A percentile compares a stretch with the other conserved stretches of the same genome.
Conservation (phyloP, 2,113 vertebrate genomes). For the Drymodes brunneopygia region DNA sequence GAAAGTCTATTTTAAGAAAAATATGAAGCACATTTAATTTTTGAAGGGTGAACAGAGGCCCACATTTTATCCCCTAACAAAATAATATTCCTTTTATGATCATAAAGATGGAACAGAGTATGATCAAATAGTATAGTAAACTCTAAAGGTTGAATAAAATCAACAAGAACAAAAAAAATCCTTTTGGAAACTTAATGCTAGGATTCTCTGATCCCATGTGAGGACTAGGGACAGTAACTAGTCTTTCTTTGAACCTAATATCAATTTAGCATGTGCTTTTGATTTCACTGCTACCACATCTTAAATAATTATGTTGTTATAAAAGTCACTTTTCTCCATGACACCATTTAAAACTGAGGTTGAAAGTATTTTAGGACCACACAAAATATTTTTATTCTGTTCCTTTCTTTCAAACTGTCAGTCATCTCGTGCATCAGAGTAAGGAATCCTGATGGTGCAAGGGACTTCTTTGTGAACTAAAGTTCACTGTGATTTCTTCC, state of each 20-base stretch:
- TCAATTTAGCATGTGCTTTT: neutral
- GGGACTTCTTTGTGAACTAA: neutral
- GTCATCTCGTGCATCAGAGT: neutral
- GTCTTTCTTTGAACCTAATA: neutral
- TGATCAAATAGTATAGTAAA: neutral
- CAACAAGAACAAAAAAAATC: neutral
- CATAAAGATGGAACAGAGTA: neutral
- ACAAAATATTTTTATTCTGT: neutral
- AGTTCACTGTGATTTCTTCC: neutral
- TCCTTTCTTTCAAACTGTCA: neutral
- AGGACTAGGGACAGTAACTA: neutral
- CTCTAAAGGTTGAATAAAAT: neutral
- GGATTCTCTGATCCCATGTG: neutral
- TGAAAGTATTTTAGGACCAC: neutral
- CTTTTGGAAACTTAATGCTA: neutral
- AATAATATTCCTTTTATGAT: neutral
- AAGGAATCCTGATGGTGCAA: neutral
- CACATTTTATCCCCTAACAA: neutral
- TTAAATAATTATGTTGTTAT: neutral
- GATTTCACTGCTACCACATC: neutral
- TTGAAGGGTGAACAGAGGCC: neutral
- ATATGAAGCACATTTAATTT: neutral
- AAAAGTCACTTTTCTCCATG: neutral
- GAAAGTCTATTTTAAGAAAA: neutral
- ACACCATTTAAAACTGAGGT: neutral